Evolutionary conservation across 2,113 vertebrate species (phyloP).

Genomic region (Catagonus wagneri): DNA sequence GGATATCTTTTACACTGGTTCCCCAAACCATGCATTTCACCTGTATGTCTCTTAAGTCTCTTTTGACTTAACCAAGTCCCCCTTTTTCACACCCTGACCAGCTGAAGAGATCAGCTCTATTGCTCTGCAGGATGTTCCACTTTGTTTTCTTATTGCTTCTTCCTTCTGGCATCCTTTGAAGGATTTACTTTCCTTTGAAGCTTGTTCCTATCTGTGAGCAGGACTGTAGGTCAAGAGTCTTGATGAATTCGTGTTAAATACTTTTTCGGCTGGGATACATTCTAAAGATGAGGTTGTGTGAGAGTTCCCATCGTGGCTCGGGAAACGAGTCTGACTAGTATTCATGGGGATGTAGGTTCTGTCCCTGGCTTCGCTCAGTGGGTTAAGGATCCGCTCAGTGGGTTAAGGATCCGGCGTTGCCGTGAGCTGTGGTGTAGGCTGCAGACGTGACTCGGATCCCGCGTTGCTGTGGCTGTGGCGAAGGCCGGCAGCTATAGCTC

Average conservation of each 20-base stretch:
- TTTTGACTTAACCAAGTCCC: not conserved
- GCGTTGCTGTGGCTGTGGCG: no score
- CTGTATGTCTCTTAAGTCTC: not conserved
- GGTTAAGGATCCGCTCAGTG: no score
- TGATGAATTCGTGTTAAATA: not conserved
- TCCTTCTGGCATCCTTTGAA: not conserved
- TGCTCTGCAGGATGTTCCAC: not conserved
- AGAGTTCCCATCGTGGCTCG: no score
- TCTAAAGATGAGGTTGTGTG: not conserved
- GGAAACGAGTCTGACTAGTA: no score
- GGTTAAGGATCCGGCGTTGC: no score
- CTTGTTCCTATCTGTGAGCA: constrained; percentile 6
- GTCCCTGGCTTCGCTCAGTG: no score
- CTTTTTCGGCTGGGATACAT: not conserved
- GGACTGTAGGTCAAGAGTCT: not conserved
- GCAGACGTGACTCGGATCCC: no score
- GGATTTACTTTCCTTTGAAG: no score
- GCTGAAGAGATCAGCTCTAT: not conserved
- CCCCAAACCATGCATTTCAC: not conserved
- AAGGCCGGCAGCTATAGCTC: no score
- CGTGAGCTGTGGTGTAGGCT: no score
- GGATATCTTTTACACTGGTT: not conserved
- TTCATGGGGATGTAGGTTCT: no score
- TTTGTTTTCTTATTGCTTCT: not conserved
- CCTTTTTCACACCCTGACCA: not conserved